Conservation (phyloP, 2,113 vertebrate genomes). For the Sisor rabdophorus region DNA sequence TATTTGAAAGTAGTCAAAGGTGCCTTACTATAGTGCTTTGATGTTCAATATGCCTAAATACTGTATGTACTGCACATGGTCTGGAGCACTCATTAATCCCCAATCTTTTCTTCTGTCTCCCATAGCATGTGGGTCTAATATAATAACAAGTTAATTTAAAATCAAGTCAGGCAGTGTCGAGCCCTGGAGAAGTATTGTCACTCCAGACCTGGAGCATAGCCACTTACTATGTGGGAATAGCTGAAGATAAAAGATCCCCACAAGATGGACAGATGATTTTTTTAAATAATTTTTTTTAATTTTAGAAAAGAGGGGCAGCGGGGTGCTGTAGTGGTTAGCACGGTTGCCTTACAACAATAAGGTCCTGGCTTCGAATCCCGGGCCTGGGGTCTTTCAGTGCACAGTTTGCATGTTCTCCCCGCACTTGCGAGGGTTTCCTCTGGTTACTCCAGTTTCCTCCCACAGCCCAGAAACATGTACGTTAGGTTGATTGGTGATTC, state of each 20-base stretch:
- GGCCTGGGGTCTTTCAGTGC: too few relatives aligned
- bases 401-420: too few relatives aligned
- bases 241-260: slow-evolving; percentile 14
- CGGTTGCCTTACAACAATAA: too few relatives aligned
- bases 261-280: neutral
- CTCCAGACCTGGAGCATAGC: slow-evolving; percentile 9
- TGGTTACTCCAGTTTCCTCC: too few relatives aligned
- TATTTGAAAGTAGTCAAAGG: neutral
- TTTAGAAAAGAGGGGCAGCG: neutral
- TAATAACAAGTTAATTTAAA: slow-evolving; percentile 30
- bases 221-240: slow-evolving; percentile 10
- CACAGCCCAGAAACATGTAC: too few relatives aligned
- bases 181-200: slow-evolving; percentile 18
- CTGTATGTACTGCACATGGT: neutral
- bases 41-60: neutral
- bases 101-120: slow-evolving; percentile 6
- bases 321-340: too few relatives aligned
- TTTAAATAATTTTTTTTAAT: neutral
- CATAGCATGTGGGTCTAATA: slow-evolving; percentile 10
- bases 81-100: slow-evolving; percentile 12
- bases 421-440: too few relatives aligned
- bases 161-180: slow-evolving; percentile 26
- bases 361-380: too few relatives aligned
- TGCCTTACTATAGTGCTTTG: too few relatives aligned
- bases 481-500: too few relatives aligned